Evolutionary conservation across 2,797 vertebrate genomes (phyloP).

Genomic region (Neosilurus mollespiculum): DNA sequence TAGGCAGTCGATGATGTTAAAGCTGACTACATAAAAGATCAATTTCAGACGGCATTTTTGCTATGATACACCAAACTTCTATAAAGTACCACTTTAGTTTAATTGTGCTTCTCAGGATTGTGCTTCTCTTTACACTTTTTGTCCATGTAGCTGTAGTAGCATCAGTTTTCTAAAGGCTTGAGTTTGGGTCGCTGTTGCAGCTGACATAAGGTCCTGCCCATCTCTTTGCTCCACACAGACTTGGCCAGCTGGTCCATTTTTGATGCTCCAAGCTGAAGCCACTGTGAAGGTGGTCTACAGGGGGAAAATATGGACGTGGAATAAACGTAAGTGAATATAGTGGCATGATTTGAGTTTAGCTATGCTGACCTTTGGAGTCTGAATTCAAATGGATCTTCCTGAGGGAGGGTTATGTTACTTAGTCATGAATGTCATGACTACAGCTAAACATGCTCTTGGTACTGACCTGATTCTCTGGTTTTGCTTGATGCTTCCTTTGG

Average conservation of each 20-base stretch:
- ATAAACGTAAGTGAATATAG: not conserved
- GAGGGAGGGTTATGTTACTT: not conserved
- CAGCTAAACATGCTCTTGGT: not conserved
- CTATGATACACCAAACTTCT: not conserved
- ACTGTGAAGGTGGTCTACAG: constrained; percentile 83
- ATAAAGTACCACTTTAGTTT: constrained; percentile 25
- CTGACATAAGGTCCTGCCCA: constrained; percentile 61
- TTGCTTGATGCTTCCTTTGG: not conserved
- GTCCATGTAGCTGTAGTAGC: constrained; percentile 6
- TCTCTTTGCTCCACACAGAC: constrained; percentile 76
- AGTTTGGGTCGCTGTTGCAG: constrained; percentile 40
- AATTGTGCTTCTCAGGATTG: constrained; percentile 23
- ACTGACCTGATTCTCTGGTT: constrained; percentile 43
- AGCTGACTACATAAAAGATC: not conserved
- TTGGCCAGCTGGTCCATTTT: constrained; percentile 84
- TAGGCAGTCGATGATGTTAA: no score
- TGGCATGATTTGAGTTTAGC: not conserved
- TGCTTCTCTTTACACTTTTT: constrained; percentile 16
- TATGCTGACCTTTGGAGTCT: not conserved
- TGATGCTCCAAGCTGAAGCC: constrained; percentile 86
- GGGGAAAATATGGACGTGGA: constrained; percentile 30
- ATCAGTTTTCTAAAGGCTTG: constrained; percentile 13
- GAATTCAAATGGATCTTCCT: not conserved
- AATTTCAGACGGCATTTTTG: not conserved
- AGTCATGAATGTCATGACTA: not conserved